Conservation (phyloP, 2,888 invertebrate species). For the Thereva unica region DNA sequence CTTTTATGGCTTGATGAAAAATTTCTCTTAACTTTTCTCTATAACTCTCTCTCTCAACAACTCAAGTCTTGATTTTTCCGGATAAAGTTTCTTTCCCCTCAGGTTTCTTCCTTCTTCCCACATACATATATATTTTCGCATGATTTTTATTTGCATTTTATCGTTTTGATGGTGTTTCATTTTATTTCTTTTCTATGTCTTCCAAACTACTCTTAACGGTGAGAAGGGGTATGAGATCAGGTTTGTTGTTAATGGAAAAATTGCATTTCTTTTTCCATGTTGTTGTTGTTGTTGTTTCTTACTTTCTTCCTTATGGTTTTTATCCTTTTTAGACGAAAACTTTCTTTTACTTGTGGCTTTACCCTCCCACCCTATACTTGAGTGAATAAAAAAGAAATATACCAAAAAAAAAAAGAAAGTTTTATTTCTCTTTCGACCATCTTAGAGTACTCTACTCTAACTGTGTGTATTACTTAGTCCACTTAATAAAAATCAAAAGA, state of each 20-base stretch:
- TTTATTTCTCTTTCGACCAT: not conserved
- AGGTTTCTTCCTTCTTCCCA: not conserved
- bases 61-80: constrained; percentile 15
- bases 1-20: no score
- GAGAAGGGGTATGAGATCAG: constrained; percentile 8
- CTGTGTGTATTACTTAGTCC: not conserved
- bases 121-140: constrained; percentile 5
- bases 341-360: not conserved
- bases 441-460: not conserved
- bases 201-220: constrained; percentile 26
- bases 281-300: constrained; percentile 1
- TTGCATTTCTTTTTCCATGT: constrained; percentile 7
- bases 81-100: constrained; percentile 14
- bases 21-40: constrained; percentile 9
- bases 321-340: constrained; percentile 2
- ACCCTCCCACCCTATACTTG: not conserved
- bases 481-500: constrained; percentile 22
- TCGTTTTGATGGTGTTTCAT: constrained; percentile 10
- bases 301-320: not conserved
- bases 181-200: constrained; percentile 3
- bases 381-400: no score
- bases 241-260: constrained; percentile 29
- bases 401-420: no score
- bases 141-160: constrained; percentile 13
- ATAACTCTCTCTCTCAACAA: constrained; percentile 4